phyloP scores from a whole-genome alignment of 2,888 invertebrate species.

The Pollenia labialis region DNA sequence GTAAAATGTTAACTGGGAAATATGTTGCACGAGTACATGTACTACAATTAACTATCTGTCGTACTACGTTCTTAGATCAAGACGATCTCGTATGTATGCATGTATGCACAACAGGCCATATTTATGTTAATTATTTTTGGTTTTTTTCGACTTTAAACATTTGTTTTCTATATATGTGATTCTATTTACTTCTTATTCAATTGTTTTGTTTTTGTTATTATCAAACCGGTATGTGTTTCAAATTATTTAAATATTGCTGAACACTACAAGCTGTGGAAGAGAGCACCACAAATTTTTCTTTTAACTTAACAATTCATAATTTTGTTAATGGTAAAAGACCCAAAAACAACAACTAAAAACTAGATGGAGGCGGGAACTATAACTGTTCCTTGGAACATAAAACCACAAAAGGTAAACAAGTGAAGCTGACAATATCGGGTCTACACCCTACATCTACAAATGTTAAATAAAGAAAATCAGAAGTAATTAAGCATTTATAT shows the following conservation, averaged over 20 bases:
- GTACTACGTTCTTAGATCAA: not conserved
- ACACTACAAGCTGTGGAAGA: not conserved
- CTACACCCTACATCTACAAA: too few species aligned
- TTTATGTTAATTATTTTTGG: slow-evolving; percentile 22
- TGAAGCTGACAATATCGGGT: too few species aligned
- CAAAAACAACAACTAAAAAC: slow-evolving; percentile 2
- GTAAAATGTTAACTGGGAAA: not conserved
- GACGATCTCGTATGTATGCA: too few species aligned
- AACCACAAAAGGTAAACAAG: not conserved
- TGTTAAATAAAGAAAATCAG: too few species aligned
- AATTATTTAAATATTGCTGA: slow-evolving; percentile 10
- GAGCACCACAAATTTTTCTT: not conserved
- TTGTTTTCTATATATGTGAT: slow-evolving; percentile 29
- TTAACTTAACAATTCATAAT: slow-evolving; percentile 14
- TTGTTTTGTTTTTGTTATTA: not conserved
- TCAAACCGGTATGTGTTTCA: not conserved
- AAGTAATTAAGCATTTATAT: too few species aligned
- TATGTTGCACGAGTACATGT: not conserved
- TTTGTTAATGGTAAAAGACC: not conserved
- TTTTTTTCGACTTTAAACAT: slow-evolving; percentile 13
- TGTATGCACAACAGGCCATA: not conserved
- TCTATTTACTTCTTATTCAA: not conserved
- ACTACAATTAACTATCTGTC: not conserved
- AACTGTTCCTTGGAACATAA: not conserved
- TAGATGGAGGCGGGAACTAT: slow-evolving; percentile 12